A percentile compares a stretch with the other conserved stretches of the same genome.
Conservation (phyloP, 2,797 vertebrate genomes). For the Anguilla anguilla region DNA sequence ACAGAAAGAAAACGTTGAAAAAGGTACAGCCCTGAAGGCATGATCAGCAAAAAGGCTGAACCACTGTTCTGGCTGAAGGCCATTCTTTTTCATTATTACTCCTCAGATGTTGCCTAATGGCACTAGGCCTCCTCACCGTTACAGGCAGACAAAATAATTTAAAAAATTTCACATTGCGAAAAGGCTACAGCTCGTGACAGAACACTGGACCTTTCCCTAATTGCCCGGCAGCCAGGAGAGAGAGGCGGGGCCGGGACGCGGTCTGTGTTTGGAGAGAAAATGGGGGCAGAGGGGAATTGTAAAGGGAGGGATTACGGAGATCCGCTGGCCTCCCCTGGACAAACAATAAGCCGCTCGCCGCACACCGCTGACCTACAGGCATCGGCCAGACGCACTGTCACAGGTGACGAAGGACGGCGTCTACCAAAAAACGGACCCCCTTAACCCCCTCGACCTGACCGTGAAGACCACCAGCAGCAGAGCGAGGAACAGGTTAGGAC, state of each 20-base stretch:
- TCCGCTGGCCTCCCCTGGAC: conserved; percentile 11
- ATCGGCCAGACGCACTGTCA: background rate
- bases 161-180: background rate
- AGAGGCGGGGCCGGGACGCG: background rate
- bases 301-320: conserved; percentile 15
- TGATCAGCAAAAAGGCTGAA: background rate
- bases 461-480: background rate
- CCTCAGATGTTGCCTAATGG: background rate
- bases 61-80: background rate
- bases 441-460: background rate
- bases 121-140: background rate
- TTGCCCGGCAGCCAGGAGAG: background rate
- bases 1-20: background rate
- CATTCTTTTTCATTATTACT: background rate
- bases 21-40: background rate
- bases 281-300: conserved; percentile 2
- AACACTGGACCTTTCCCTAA: background rate
- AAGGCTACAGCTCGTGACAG: background rate
- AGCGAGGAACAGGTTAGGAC: background rate
- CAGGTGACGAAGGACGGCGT: background rate
- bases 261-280: conserved; percentile 2
- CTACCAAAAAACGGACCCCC: background rate
- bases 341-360: background rate
- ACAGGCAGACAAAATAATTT: conserved; percentile 7
- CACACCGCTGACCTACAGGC: background rate